Evolutionary conservation across 2,888 invertebrate genomes (phyloP).

Genomic region (Diarsia rubi): DNA sequence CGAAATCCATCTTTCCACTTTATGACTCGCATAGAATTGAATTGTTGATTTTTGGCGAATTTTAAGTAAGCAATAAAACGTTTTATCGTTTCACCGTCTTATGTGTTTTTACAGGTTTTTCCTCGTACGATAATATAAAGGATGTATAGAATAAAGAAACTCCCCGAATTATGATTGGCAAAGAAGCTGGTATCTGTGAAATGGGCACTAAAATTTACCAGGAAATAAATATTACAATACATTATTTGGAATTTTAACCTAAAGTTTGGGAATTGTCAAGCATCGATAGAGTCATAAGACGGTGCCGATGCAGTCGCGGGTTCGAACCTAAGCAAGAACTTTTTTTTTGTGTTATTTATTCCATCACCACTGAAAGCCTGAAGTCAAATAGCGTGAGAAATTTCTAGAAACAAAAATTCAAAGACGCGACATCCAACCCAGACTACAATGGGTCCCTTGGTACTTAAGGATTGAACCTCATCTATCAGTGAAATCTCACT

Average conservation of each 20-base stretch:
- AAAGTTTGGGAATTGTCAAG: neutral
- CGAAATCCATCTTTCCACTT: slow-evolving; percentile 82
- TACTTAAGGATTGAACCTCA: neutral
- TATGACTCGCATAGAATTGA: slow-evolving; percentile 83
- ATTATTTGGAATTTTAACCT: neutral
- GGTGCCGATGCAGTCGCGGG: neutral
- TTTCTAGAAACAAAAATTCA: neutral
- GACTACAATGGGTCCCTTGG: no score
- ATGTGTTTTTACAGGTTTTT: slow-evolving; percentile 51
- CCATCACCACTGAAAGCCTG: neutral
- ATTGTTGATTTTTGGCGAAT: slow-evolving; percentile 86
- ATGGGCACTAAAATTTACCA: neutral
- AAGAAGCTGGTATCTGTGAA: neutral
- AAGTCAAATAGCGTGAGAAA: neutral
- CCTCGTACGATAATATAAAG: slow-evolving; percentile 28
- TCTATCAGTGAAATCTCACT: neutral
- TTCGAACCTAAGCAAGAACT: neutral
- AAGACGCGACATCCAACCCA: neutral
- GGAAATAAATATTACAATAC: neutral
- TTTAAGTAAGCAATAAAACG: slow-evolving; percentile 83
- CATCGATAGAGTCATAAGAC: neutral
- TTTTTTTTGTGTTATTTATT: neutral
- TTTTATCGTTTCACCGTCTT: slow-evolving; percentile 73
- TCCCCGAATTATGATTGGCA: slow-evolving; percentile 12
- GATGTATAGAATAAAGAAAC: slow-evolving; percentile 14